Conservation (phyloP, 1,140 invertebrate genomes). For the Sycobia sp. region DNA sequence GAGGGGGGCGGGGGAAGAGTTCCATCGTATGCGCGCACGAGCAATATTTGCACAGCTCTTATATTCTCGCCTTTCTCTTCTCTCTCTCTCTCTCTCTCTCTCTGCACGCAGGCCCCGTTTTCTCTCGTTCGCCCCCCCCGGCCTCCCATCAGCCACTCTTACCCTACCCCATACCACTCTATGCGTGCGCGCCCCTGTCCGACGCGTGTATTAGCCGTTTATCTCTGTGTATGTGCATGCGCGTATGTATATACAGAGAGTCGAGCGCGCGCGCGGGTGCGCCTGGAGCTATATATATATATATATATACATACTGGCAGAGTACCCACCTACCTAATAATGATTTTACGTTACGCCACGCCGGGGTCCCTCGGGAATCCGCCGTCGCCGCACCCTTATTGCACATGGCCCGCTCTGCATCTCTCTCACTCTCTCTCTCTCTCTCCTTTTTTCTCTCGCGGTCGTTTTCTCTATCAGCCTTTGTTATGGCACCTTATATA, state of each 20-base stretch:
- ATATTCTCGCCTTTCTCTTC: too few species aligned
- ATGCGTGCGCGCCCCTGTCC: too few species aligned
- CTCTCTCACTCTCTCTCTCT: not conserved
- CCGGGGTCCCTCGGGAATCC: slow-evolving; percentile 56
- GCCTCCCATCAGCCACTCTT: too few species aligned
- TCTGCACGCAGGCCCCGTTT: slow-evolving; percentile 29
- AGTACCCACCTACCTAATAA: slow-evolving; percentile 59
- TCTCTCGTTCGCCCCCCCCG: slow-evolving; percentile 31
- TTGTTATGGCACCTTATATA: not conserved
- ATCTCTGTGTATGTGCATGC: too few species aligned
- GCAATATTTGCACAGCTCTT: slow-evolving; percentile 61
- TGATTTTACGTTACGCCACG: slow-evolving; percentile 62
- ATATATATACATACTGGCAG: too few species aligned
- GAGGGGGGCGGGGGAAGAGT: too few species aligned
- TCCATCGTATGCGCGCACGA: slow-evolving; percentile 8
- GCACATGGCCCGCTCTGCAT: slow-evolving; percentile 56
- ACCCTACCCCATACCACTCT: too few species aligned
- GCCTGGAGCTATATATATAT: too few species aligned
- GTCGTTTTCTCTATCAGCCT: not conserved
- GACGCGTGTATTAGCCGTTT: too few species aligned
- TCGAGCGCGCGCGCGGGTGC: too few species aligned
- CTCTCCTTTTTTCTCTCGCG: not conserved
- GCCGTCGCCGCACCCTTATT: slow-evolving; percentile 58
- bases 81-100: too few species aligned
- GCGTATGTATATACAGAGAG: too few species aligned